Evolutionary conservation across 2,888 invertebrate species (phyloP).

Genomic region (Bombylius major): DNA sequence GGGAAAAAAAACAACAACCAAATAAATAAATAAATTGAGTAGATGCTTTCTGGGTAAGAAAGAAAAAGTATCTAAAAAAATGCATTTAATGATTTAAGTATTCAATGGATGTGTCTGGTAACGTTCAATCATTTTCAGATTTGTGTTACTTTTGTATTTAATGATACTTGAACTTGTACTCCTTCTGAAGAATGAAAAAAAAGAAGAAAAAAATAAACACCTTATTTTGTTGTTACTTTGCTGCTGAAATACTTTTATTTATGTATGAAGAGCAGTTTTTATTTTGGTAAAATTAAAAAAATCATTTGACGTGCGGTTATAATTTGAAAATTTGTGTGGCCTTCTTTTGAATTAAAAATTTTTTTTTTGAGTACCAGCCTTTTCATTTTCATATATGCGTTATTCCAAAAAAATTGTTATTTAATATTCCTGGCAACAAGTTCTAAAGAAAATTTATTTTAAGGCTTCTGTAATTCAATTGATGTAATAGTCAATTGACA

Average conservation of each 20-base stretch:
- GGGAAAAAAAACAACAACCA: too few species aligned
- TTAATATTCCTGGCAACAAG: constrained; percentile 1
- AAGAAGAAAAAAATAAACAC: too few species aligned
- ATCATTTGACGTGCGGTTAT: background rate
- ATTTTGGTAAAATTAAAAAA: background rate
- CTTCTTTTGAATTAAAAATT: background rate
- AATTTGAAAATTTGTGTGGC: background rate
- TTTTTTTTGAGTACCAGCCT: constrained; percentile 3
- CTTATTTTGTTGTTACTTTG: background rate
- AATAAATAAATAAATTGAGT: too few species aligned
- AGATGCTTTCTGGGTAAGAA: too few species aligned
- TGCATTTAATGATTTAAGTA: too few species aligned
- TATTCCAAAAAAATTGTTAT: constrained; percentile 1
- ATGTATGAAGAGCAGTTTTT: background rate
- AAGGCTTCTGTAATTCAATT: background rate
- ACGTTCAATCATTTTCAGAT: too few species aligned
- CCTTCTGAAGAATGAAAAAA: too few species aligned
- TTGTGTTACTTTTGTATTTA: too few species aligned
- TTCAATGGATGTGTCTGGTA: too few species aligned
- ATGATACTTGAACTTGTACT: too few species aligned
- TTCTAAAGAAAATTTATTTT: background rate
- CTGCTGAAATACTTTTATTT: background rate
- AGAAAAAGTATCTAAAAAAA: too few species aligned
- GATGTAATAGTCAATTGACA: background rate
- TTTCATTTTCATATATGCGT: too few species aligned